These are phyloP conservation scores for Fukomys damarensis DNA, from an alignment of 2,113 vertebrate species.

Conservation along the genomic window DNA sequence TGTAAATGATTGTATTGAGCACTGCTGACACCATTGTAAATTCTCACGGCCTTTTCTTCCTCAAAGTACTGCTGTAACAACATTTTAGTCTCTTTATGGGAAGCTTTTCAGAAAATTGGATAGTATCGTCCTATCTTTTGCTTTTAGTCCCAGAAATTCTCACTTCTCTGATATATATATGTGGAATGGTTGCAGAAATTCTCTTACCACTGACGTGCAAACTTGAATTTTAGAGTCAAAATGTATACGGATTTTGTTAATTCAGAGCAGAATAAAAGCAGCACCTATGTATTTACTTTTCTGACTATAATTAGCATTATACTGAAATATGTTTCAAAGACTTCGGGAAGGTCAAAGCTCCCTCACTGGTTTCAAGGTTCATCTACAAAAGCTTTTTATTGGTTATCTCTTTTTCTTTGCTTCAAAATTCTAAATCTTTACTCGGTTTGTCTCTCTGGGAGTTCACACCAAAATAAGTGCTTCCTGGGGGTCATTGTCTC, in stretches of 20 bases:
- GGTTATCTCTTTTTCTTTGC: not conserved
- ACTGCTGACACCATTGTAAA: not conserved
- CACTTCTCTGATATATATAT: not conserved
- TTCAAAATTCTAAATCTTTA: not conserved
- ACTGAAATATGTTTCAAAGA: not conserved
- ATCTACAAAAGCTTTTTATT: not conserved
- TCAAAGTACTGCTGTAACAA: not conserved
- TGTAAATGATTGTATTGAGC: not conserved
- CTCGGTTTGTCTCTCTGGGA: not conserved
- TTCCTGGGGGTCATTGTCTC: not conserved
- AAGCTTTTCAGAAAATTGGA: not conserved
- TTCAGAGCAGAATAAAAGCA: not conserved
- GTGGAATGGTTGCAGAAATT: not conserved
- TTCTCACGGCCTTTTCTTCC: not conserved
- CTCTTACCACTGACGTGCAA: not conserved
- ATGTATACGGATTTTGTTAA: not conserved
- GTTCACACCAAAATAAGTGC: not conserved
- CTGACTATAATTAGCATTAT: not conserved
- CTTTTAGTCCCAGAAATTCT: not conserved
- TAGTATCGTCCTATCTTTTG: not conserved
- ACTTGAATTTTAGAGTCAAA: not conserved
- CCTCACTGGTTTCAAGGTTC: not conserved
- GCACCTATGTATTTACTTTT: not conserved
- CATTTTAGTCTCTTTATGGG: not conserved
- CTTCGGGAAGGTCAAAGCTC: not conserved